A percentile compares a stretch with the other conserved stretches of the same genome.
Conservation (phyloP, 1,140 invertebrate species). For the Globodera rostochiensis region DNA sequence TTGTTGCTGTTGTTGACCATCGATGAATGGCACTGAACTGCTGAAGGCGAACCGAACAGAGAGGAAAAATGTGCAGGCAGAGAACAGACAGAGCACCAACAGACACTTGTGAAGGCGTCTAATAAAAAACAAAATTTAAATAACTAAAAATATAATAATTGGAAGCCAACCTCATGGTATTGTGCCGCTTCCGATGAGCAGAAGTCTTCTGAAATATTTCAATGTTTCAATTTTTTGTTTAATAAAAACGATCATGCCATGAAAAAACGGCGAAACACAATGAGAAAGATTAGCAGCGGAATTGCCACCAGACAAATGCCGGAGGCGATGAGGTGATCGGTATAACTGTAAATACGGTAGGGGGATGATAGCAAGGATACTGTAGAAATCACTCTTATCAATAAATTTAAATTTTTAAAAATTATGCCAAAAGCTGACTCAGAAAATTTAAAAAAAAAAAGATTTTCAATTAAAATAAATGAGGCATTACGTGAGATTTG, state of each 20-base stretch:
- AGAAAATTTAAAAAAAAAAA: no score
- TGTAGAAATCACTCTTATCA: no score
- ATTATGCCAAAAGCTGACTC: no score
- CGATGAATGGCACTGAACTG: slow-evolving; percentile 2
- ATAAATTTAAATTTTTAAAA: no score
- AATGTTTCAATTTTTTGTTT: slow-evolving; percentile 1
- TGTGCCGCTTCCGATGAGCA: neutral
- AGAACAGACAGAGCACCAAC: slow-evolving; percentile 41
- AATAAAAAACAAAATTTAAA: neutral
- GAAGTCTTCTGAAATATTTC: neutral
- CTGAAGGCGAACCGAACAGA: slow-evolving; percentile 49
- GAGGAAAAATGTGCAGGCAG: slow-evolving; percentile 49
- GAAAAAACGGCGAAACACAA: slow-evolving; percentile 30
- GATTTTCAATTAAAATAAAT: no score
- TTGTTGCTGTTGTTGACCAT: neutral
- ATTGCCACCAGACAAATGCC: slow-evolving; percentile 36
- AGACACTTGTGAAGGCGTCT: slow-evolving; percentile 49
- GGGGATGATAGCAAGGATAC: no score
- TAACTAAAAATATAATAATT: neutral
- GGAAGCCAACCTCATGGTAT: neutral
- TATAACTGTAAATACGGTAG: neutral
- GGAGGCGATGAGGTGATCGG: slow-evolving; percentile 31
- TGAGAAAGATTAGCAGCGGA: slow-evolving; percentile 37
- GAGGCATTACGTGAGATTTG: slow-evolving; percentile 29
- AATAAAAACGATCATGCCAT: slow-evolving; percentile 26